Percentiles rank a stretch among this genome's conserved stretches.
Conservation (phyloP, 2,113 vertebrate genomes). For the Athene cunicularia region DNA sequence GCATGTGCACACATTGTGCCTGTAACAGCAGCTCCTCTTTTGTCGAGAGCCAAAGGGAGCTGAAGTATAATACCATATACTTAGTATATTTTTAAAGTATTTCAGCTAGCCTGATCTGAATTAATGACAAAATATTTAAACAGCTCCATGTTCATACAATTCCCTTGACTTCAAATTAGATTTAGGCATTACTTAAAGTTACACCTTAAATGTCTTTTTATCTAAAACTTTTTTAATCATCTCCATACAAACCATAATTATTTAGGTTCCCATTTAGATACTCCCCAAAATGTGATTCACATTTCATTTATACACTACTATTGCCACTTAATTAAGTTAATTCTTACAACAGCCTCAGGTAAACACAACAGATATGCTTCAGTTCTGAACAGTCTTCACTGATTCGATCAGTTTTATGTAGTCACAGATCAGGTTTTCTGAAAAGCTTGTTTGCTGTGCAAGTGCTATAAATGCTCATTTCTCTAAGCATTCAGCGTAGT, state of each 20-base stretch:
- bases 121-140: neutral
- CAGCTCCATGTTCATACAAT: neutral
- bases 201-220: neutral
- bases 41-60: neutral
- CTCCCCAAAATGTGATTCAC: neutral
- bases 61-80: neutral
- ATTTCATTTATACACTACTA: neutral
- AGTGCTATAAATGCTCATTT: neutral
- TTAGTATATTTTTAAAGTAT: neutral
- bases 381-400: neutral
- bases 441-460: neutral
- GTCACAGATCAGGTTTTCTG: neutral
- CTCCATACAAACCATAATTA: neutral
- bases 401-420: neutral
- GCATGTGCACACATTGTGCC: neutral
- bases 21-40: neutral
- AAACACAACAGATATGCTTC: neutral
- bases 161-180: neutral
- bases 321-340: conserved; percentile 25
- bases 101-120: neutral
- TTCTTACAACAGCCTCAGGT: conserved; percentile 9
- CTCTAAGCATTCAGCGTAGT: neutral
- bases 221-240: neutral
- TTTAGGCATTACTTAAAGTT: neutral
- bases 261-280: neutral